A percentile compares a stretch with the other conserved stretches of the same genome.
phyloP scores from a whole-genome alignment of 2,113 vertebrate species.

The Parotia lawesii region DNA sequence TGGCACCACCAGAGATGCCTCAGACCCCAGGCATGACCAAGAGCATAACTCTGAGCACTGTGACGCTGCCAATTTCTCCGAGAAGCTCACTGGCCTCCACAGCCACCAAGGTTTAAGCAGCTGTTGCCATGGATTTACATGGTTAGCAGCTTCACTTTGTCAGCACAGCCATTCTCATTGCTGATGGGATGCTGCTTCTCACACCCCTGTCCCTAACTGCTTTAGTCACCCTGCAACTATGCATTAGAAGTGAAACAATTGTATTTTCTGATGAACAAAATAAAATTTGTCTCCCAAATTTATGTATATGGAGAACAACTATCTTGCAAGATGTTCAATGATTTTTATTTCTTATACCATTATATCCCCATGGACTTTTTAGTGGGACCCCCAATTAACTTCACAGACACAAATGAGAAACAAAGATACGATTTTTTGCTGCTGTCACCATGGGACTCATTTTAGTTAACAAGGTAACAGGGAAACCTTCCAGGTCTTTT shows the following conservation, averaged over 20 bases:
- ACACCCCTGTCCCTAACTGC: not conserved
- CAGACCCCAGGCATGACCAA: not conserved
- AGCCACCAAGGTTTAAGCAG: not conserved
- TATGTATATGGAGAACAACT: not conserved
- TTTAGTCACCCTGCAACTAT: not conserved
- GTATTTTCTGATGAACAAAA: not conserved
- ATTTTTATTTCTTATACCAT: not conserved
- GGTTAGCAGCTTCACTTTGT: accelerated
- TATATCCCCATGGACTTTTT: not conserved
- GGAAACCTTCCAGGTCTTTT: not conserved
- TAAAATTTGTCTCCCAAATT: not conserved
- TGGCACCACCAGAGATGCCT: not conserved
- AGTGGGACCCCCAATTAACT: not conserved
- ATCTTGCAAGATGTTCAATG: not conserved
- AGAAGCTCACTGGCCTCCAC: not conserved
- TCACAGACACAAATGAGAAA: not conserved
- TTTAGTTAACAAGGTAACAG: not conserved
- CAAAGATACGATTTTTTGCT: not conserved
- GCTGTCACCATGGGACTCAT: not conserved
- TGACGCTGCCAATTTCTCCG: not conserved
- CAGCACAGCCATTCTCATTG: not conserved
- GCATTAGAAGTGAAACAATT: not conserved
- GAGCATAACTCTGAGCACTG: not conserved
- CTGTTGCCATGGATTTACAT: not conserved
- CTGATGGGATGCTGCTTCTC: not conserved